Conservation (phyloP, 2,797 vertebrate genomes). For the Anguilla anguilla region DNA sequence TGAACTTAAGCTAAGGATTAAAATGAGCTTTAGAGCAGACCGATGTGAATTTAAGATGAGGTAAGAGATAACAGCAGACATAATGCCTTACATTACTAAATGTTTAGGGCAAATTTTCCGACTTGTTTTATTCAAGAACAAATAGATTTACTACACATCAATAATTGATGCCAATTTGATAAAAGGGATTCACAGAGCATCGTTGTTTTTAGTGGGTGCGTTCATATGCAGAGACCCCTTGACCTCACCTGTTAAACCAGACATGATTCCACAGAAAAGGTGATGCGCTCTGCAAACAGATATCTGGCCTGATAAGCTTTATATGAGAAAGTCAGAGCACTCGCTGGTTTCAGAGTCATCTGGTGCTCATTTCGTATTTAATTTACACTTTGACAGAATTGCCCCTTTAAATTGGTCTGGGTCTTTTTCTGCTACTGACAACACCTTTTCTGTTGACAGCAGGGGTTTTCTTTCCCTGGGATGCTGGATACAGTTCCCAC, state of each 20-base stretch:
- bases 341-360: not conserved
- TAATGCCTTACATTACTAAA: not conserved
- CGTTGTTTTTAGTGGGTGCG: not conserved
- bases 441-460: not conserved
- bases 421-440: not conserved
- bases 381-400: not conserved
- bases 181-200: not conserved
- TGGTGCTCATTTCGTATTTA: not conserved
- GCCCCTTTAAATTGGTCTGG: not conserved
- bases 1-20: not conserved
- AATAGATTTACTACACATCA: too few relatives aligned
- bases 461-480: not conserved
- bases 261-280: not conserved
- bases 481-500: slow-evolving; percentile 1
- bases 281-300: not conserved
- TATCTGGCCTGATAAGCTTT: not conserved
- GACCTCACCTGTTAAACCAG: not conserved
- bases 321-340: not conserved
- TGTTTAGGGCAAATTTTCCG: not conserved
- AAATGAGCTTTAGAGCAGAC: not conserved
- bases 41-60: not conserved
- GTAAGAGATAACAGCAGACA: not conserved
- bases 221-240: not conserved
- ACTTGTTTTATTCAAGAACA: too few relatives aligned
- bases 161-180: not conserved